Base-by-base conservation (phyloP, 2,797 vertebrate genomes). In the Peromyscus aztecus region DNA sequence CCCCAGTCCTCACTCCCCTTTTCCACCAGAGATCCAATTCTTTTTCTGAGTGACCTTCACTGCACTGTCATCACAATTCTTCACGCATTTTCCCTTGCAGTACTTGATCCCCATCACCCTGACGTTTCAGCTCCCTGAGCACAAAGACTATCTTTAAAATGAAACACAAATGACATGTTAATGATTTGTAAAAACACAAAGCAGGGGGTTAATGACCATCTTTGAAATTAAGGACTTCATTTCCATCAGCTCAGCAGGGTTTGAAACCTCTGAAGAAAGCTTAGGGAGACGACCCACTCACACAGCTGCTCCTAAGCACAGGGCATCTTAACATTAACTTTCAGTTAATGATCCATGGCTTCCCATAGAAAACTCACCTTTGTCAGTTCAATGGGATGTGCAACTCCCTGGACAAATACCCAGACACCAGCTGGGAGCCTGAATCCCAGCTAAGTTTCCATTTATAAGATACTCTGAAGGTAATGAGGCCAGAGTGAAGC, bases 121-220 rank as follows among this genome's bases (percentile, higher is more conserved):
- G 57, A 57, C 78, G 67, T 96, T 89, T 95, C 96, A 90, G 94
- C 89, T 97, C 92, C 93, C 93, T 37, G 82, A 97, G 97, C 61
- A 96, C 80, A 65, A 67, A 95, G 91, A 73, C 82, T 75, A 19
- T 92, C 78, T 94, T 93, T 97, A 95, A 97, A 97, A 65, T 0
- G 0, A 97, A 97, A 96, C 95, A 67, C 97, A 98, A 98, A 95
- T 97, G 94, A 96, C 97, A 97, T 97, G 96, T 96, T 98, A 98
- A 98, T 98, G 96, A 97, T 97, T 95, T 97, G 88, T 94, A 94
- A 97, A 97, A 97, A 94, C 97, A 98, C 98, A 98, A 98, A 98
- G 96, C 97, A 95, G 96, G 80, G 75, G 97, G 95, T 65, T 98
- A 98, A 98, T 95, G 97, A 94, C 91, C 96, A 92, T 92, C 96